Evolutionary conservation across 2,113 vertebrate species (phyloP), one percentile per base, ranked within the genome.

Genomic region (Muntiacus reevesi): DNA sequence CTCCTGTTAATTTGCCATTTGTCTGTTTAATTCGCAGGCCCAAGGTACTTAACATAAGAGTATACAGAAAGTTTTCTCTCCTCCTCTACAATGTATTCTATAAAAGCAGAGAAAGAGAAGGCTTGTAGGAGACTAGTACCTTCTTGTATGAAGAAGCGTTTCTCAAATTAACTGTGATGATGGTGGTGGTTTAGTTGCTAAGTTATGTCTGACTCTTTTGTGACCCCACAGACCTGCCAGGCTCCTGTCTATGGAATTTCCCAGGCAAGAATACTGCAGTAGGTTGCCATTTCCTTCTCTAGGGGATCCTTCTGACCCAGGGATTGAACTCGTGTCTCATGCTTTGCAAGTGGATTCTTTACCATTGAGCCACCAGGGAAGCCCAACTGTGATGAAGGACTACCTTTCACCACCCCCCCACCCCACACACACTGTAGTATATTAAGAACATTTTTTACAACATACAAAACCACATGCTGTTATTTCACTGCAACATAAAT

Each of bases 401-500:
- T 64, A 93, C 45, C 45, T 50, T 40, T 62, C 19, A 71, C n/a
- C 0, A 0, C 2, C 43, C 1, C 2, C 3, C 57, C 36, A 6
- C 23, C 23, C 36, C 71, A 3, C 9, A 36, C 67, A 71, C 67
- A 36, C 40, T 40, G 33, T 71, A 30, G 40, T 92, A 40, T 82
- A 30, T 71, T 59, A 92, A 82, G 21, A 93, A 62, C 19, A 45
- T 36, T 93, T 95, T 23, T 83, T 76, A 89, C 82, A 59, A 96
- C 52, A 71, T 71, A 93, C 21, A 82, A 85, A 88, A 91, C 89
- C 23, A 86, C 19, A 43, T 57, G 47, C 40, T 89, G 59, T 88
- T 33, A 89, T 89, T 91, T 91, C 43, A 87, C 3, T 87, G 89
- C 47, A 87, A 96, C 60, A 78, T 89, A 95, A 92, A 74, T 55